These are phyloP conservation scores for Venusia cambrica DNA, from an alignment of 2,888 invertebrate species.

Conservation along the genomic window DNA sequence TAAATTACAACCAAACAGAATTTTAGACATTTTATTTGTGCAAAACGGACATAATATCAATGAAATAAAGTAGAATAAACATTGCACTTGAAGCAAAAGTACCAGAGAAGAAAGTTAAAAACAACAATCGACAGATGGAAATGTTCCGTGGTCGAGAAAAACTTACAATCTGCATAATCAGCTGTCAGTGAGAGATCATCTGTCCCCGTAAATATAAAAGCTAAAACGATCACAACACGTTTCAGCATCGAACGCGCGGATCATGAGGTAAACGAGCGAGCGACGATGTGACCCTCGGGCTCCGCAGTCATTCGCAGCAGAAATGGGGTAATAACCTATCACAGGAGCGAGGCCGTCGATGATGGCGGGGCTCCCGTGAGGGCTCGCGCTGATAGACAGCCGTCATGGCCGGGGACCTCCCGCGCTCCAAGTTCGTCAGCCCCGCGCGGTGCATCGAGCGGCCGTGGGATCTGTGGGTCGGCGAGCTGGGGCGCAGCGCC, in stretches of 20 bases:
- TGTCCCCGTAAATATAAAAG: constrained; percentile 81
- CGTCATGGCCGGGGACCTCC: constrained; percentile 72
- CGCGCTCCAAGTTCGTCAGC: constrained; percentile 67
- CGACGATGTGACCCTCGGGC: constrained; percentile 64
- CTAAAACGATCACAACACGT: constrained; percentile 75
- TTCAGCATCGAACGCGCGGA: constrained; percentile 54
- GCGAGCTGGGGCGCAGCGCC: constrained; percentile 72
- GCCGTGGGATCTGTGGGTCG: constrained; percentile 77
- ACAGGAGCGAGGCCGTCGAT: constrained; percentile 60
- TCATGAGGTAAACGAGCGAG: constrained; percentile 61
- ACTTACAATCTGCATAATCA: constrained; percentile 81
- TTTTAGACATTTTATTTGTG: constrained; percentile 72
- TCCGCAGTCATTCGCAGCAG: constrained; percentile 54
- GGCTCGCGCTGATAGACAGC: constrained; percentile 47
- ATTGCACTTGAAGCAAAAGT: constrained; percentile 50
- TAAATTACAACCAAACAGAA: constrained; percentile 79
- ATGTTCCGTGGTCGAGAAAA: constrained; percentile 75
- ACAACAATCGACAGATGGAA: constrained; percentile 66
- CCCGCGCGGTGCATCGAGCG: constrained; percentile 75
- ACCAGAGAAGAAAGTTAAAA: constrained; percentile 51
- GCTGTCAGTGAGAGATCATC: constrained; percentile 82
- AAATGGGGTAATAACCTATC: constrained; percentile 80
- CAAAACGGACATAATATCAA: constrained; percentile 62
- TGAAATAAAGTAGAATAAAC: constrained; percentile 59
- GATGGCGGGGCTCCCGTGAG: constrained; percentile 70